Evolutionary conservation across 2,113 vertebrate species (phyloP).

Genomic region (Dasypus novemcinctus): DNA sequence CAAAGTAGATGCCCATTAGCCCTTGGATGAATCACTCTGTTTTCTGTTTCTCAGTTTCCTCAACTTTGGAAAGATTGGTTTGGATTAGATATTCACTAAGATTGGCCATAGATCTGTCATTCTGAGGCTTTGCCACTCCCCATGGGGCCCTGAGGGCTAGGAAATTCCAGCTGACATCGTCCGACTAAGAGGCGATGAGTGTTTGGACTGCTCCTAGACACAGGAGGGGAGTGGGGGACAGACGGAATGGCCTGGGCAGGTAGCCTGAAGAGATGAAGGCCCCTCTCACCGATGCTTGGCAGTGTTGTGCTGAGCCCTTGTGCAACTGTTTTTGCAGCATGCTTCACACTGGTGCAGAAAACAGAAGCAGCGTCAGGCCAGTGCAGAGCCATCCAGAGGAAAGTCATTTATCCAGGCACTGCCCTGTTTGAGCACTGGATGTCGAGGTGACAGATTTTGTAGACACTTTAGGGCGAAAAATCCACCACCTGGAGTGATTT

Average conservation of each 20-base stretch:
- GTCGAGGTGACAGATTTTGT: constrained; percentile 62
- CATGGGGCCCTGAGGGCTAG: background rate
- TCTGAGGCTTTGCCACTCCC: background rate
- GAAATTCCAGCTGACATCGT: background rate
- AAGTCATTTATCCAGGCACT: constrained; percentile 63
- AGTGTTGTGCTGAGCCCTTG: background rate
- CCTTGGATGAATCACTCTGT: background rate
- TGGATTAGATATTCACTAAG: background rate
- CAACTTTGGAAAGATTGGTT: background rate
- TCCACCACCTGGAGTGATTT: constrained; percentile 49
- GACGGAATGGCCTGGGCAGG: background rate
- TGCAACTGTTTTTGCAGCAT: constrained; percentile 28
- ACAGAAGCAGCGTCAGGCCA: constrained; percentile 57
- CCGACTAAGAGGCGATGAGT: background rate
- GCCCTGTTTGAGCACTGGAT: constrained; percentile 50
- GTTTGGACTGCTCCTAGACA: background rate
- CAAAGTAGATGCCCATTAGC: background rate
- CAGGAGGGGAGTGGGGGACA: background rate
- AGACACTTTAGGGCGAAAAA: constrained; percentile 26
- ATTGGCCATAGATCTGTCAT: background rate
- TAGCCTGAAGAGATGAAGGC: background rate
- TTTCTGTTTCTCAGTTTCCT: background rate
- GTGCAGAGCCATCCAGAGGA: constrained; percentile 37
- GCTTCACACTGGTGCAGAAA: constrained; percentile 60
- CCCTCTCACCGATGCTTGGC: background rate